Percentiles rank a stretch among this genome's conserved stretches.
phyloP scores from a whole-genome alignment of 2,797 vertebrate species.

The Pantherophis vulpinus region DNA sequence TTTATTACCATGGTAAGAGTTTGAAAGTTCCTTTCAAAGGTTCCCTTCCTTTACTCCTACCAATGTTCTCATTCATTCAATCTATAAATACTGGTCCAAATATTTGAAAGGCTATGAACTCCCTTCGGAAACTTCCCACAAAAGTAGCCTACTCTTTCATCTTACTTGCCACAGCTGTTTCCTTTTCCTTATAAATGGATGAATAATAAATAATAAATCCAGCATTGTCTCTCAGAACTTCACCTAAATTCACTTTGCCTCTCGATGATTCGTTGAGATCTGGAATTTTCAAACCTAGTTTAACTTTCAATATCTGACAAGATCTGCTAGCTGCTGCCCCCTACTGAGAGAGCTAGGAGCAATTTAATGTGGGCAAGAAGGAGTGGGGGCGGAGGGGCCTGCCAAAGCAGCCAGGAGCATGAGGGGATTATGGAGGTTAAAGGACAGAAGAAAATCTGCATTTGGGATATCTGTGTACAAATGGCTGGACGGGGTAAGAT shows the following conservation, averaged over 20 bases:
- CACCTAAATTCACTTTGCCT: neutral
- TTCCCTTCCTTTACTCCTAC: slow-evolving; percentile 70
- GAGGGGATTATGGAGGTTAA: neutral
- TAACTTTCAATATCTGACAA: neutral
- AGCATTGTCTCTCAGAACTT: neutral
- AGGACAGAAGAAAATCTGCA: neutral
- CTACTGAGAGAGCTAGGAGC: neutral
- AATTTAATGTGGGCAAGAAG: neutral
- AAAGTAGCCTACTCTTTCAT: neutral
- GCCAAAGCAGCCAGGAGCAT: neutral
- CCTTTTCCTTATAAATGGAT: slow-evolving; percentile 12
- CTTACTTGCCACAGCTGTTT: slow-evolving; percentile 40
- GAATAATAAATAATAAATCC: neutral
- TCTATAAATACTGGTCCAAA: slow-evolving; percentile 59
- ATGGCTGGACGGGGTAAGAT: neutral
- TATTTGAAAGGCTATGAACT: slow-evolving; percentile 52
- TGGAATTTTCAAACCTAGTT: neutral
- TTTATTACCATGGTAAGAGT: slow-evolving; percentile 73
- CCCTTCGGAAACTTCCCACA: neutral
- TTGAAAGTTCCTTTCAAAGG: slow-evolving; percentile 73
- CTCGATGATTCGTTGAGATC: neutral
- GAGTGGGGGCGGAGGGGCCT: fast-evolving
- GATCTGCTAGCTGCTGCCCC: neutral
- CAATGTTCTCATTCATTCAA: slow-evolving; percentile 54
- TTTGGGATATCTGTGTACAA: neutral